Evolutionary conservation across 1,140 invertebrate species (phyloP), one percentile per base, ranked within the genome.

Genomic region (Pogonomyrmex californicus): DNA sequence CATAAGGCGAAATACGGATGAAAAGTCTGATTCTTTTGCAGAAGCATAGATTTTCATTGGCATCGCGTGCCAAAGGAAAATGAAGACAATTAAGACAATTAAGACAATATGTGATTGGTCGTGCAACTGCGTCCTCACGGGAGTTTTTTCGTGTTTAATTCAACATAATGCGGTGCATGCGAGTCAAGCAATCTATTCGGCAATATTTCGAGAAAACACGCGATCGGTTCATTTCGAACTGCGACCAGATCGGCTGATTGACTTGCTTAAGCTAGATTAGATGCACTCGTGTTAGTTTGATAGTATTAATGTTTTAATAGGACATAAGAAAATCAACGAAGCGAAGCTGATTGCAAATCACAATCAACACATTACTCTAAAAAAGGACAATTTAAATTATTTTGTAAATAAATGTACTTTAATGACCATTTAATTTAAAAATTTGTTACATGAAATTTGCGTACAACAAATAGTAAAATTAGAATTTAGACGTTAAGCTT

Each of bases 11-110:
- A 65, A 49, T 33, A 49, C 4, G 7, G 1, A 1, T 23, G 36
- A 36, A 14, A 30, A 54, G 63, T 51, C 30, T 3, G 56, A 44
- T 63, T 30, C 63, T 68, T 14, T 2, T 17, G 60, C 12, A n/a
- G 47, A 41, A 65, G 12, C 75, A 10, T 81, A 68, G 14, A 5
- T 33, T 66, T n/a, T 66, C 38, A 54, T 54, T 47, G 36, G 17
- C 17, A 23, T 81, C 38, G 63, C 78, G 78, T 71, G 78, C 38
- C 4, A 38, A n/a, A n/a, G 17, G 4, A 41, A 41, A 71, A 71
- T 38, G 9, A 56, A 54, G 14, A 56, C 10, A 33, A 56, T 70
- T 41, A 30, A 56, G 41, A 30, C 23, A 23, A 23, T 23, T 23
- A 23, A 23, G 68, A 6, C 0, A 23, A 44, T 70, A 30, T 33